These are phyloP conservation scores for Indicator maculatus DNA, from an alignment of 2,113 vertebrate genomes.

Conservation along the genomic window DNA sequence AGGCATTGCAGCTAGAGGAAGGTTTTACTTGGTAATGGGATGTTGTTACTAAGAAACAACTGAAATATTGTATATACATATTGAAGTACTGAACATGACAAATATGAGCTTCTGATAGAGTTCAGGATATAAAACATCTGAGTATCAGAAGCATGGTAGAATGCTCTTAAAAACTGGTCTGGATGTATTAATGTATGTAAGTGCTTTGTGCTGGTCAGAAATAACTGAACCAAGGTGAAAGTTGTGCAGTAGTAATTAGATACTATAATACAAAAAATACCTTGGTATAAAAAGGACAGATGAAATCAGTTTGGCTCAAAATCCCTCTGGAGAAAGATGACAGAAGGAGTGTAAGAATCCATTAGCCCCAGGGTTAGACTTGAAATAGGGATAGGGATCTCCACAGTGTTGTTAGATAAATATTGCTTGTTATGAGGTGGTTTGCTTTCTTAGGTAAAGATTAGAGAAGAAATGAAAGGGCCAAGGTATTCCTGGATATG, in stretches of 20 bases:
- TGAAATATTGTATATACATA: not conserved
- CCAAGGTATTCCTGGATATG: conserved; percentile 9
- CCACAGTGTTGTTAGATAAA: conserved; percentile 45
- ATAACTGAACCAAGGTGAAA: not conserved
- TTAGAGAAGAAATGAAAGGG: conserved; percentile 24
- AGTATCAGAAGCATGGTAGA: not conserved
- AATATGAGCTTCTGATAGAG: not conserved
- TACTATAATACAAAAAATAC: not conserved
- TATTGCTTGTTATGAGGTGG: conserved; percentile 22
- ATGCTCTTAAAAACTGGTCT: not conserved
- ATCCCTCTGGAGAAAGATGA: conserved; percentile 34
- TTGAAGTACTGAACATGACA: not conserved
- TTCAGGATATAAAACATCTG: not conserved
- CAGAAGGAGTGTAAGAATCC: conserved; percentile 16
- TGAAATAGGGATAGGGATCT: not conserved
- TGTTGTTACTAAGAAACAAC: conserved; percentile 6
- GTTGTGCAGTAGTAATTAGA: not conserved
- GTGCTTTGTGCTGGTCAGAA: not conserved
- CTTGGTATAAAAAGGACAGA: not conserved
- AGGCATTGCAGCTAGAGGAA: not conserved
- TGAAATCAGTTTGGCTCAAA: not conserved
- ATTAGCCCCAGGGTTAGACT: conserved; percentile 22
- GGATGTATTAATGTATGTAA: not conserved
- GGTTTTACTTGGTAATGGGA: not conserved
- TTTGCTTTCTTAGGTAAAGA: conserved; percentile 46